A percentile compares a stretch with the other conserved stretches of the same genome.
These are phyloP conservation scores for Synanthedon myopaeformis DNA, from an alignment of 2,888 invertebrate genomes.

Conservation along the genomic window DNA sequence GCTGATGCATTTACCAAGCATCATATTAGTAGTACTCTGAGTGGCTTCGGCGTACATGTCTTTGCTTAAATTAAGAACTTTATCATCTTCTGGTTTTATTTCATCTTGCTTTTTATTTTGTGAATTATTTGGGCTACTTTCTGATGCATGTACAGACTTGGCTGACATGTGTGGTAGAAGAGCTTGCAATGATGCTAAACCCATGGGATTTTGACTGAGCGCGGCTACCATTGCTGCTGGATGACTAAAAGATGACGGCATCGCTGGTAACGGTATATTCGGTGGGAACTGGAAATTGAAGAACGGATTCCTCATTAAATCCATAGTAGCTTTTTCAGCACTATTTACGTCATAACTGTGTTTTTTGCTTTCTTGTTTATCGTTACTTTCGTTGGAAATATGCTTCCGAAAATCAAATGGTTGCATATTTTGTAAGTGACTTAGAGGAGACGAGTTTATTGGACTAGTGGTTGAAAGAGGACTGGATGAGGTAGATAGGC, in stretches of 20 bases:
- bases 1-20: constrained; percentile 75
- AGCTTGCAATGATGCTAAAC: constrained; percentile 73
- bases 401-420: constrained; percentile 91
- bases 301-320: constrained; percentile 74
- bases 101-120: constrained; percentile 40
- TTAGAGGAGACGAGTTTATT: constrained; percentile 81
- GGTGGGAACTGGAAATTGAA: constrained; percentile 71
- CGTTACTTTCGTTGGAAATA: constrained; percentile 36
- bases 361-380: constrained; percentile 58
- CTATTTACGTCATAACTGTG: constrained; percentile 48
- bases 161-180: constrained; percentile 73
- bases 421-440: constrained; percentile 93
- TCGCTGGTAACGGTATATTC: constrained; percentile 73
- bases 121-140: constrained; percentile 46
- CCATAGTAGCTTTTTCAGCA: constrained; percentile 62
- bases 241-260: constrained; percentile 66
- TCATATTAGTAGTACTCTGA: constrained; percentile 57
- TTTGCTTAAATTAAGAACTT: constrained; percentile 60
- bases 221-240: constrained; percentile 76
- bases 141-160: constrained; percentile 45
- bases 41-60: constrained; percentile 46
- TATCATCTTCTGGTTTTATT: constrained; percentile 45
- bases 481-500: constrained; percentile 60
- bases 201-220: constrained; percentile 70
- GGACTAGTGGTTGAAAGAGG: constrained; percentile 69